Percentiles rank a stretch among this genome's conserved stretches.
These are phyloP conservation scores for Elysia chlorotica DNA, from an alignment of 1,140 invertebrate species.

Conservation along the genomic window DNA sequence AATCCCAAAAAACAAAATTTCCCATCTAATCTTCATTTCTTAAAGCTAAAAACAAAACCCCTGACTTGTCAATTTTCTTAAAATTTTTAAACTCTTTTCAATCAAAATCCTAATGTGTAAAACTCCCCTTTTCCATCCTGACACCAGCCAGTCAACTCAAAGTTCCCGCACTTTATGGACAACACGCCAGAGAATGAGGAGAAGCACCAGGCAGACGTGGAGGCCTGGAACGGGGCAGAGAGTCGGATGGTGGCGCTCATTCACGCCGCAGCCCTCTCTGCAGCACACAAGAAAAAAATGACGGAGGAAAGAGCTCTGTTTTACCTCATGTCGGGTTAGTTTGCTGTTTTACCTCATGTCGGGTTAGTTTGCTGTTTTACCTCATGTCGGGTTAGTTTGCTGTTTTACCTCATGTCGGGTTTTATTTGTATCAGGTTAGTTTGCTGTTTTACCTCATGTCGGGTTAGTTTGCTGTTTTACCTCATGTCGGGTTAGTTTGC, in stretches of 20 bases:
- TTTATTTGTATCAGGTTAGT: neutral
- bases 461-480: too few species aligned
- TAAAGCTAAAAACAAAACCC: too few species aligned
- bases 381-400: neutral
- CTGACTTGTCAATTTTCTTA: too few species aligned
- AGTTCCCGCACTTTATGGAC: constrained; percentile 49
- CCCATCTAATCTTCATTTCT: too few species aligned
- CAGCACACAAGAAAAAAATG: constrained; percentile 32
- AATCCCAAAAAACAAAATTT: too few species aligned
- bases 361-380: constrained; percentile 24
- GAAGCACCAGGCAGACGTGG: constrained; percentile 26
- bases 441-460: too few species aligned
- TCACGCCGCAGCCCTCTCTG: constrained; percentile 29
- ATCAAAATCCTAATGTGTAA: too few species aligned
- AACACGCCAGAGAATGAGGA: constrained; percentile 41
- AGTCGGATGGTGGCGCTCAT: constrained; percentile 29
- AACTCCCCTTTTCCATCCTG: too few species aligned
- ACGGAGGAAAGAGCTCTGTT: constrained; percentile 29
- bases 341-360: too few species aligned
- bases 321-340: constrained; percentile 47
- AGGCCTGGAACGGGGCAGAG: constrained; percentile 41
- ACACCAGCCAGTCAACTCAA: constrained; percentile 49
- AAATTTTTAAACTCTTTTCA: too few species aligned
- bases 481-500: too few species aligned
- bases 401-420: neutral